Percentiles rank a stretch among this genome's conserved stretches.
These are phyloP conservation scores for Miichthys miiuy DNA, from an alignment of 2,797 vertebrate species.

Conservation along the genomic window DNA sequence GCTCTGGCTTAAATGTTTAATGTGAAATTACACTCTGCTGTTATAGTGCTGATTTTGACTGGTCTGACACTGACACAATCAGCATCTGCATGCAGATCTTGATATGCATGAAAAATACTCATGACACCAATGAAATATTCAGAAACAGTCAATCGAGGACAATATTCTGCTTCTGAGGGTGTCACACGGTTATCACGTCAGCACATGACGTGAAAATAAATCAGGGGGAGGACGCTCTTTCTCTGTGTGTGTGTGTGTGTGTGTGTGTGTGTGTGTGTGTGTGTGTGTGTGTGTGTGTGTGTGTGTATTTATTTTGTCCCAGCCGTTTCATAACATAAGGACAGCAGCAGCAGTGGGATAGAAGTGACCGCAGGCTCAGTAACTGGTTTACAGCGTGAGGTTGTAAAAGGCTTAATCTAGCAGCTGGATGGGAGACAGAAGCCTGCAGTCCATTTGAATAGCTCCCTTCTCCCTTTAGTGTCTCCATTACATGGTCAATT, in stretches of 20 bases:
- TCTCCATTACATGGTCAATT: slow-evolving; percentile 61
- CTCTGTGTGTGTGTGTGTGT: background rate
- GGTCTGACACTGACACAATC: slow-evolving; percentile 4
- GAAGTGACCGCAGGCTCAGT: slow-evolving; percentile 58
- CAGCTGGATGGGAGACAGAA: slow-evolving; percentile 39
- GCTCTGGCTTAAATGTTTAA: slow-evolving; percentile 24
- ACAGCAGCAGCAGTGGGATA: slow-evolving; percentile 41
- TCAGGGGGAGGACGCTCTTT: slow-evolving; percentile 32
- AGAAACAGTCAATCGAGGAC: slow-evolving; percentile 27
- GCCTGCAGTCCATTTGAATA: slow-evolving; percentile 30
- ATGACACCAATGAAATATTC: slow-evolving; percentile 43
- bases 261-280: slow-evolving; percentile 12
- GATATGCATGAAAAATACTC: slow-evolving; percentile 19
- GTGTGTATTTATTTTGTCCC: slow-evolving; percentile 24
- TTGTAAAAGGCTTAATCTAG: slow-evolving; percentile 51
- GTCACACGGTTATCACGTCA: slow-evolving; percentile 28
- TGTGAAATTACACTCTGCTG: slow-evolving; percentile 19
- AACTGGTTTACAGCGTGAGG: slow-evolving; percentile 46
- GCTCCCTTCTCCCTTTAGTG: slow-evolving; percentile 35
- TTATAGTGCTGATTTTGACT: slow-evolving; percentile 36
- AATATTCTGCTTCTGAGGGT: slow-evolving; percentile 19
- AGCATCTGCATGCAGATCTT: slow-evolving; percentile 13
- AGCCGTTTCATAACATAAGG: slow-evolving; percentile 61
- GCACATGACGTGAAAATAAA: slow-evolving; percentile 28
- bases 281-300: slow-evolving; percentile 25